These are phyloP conservation scores for Acanthosepion lycidas DNA, from an alignment of 2,888 invertebrate species.

Conservation along the genomic window DNA sequence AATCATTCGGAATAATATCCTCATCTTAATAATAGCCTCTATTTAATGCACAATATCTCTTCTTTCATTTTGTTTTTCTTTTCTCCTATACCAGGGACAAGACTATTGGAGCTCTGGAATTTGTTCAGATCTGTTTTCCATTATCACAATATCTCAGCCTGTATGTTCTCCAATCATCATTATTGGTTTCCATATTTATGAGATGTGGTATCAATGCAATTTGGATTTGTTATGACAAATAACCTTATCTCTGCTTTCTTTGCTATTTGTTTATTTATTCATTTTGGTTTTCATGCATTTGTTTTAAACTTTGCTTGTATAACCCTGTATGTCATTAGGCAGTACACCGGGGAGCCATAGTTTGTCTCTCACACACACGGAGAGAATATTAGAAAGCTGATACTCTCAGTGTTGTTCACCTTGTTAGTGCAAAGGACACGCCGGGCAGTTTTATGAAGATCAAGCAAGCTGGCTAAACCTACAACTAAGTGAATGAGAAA, in stretches of 20 bases:
- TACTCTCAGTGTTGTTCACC: background rate
- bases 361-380: background rate
- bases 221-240: constrained; percentile 33
- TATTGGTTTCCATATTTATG: constrained; percentile 11
- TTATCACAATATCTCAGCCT: background rate
- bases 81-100: background rate
- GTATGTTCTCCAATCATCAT: background rate
- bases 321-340: background rate
- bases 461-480: background rate
- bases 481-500: background rate
- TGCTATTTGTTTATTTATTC: background rate
- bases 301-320: background rate
- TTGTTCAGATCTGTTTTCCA: background rate
- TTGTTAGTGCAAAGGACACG: background rate
- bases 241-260: background rate
- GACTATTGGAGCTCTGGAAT: background rate
- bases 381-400: background rate
- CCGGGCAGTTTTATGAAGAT: background rate
- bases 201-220: background rate
- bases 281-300: background rate
- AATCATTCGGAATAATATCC: background rate
- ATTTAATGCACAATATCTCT: background rate
- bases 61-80: background rate
- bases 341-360: background rate
- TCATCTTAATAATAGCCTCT: background rate